phyloP scores from a whole-genome alignment of 2,797 vertebrate species.

The Aselliscus stoliczkanus region DNA sequence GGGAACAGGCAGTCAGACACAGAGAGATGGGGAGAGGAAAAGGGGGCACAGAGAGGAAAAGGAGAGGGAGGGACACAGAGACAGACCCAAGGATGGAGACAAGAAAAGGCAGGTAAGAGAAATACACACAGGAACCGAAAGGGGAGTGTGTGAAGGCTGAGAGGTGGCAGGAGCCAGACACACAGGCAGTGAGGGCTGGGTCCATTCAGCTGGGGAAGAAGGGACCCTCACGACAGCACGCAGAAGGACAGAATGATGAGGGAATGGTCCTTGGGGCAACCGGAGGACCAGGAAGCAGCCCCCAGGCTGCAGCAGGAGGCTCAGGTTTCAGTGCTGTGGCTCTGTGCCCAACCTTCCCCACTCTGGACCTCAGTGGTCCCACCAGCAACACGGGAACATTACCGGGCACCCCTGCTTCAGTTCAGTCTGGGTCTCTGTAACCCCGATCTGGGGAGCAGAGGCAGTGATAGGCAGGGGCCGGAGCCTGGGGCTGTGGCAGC shows the following conservation, averaged over 20 bases:
- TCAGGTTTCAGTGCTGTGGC: neutral
- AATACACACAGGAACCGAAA: neutral
- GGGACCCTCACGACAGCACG: neutral
- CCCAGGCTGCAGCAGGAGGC: neutral
- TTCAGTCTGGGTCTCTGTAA: neutral
- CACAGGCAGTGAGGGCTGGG: neutral
- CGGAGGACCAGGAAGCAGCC: neutral
- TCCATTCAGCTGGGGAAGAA: neutral
- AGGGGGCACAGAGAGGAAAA: neutral
- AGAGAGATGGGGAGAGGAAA: neutral
- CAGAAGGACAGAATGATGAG: neutral
- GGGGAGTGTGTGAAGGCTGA: neutral
- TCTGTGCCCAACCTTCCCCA: neutral
- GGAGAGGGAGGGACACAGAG: neutral
- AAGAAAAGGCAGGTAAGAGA: neutral
- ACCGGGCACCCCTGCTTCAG: neutral
- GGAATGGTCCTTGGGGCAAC: neutral
- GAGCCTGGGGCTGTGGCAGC: neutral
- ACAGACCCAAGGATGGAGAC: neutral
- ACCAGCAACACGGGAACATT: neutral
- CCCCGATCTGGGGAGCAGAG: neutral
- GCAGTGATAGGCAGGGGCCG: neutral
- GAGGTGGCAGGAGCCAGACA: neutral
- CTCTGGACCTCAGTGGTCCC: neutral
- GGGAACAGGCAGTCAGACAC: neutral